Evolutionary conservation across 2,888 invertebrate species (phyloP), one percentile per base, ranked within the genome.

Genomic region (Microctonus brassicae): DNA sequence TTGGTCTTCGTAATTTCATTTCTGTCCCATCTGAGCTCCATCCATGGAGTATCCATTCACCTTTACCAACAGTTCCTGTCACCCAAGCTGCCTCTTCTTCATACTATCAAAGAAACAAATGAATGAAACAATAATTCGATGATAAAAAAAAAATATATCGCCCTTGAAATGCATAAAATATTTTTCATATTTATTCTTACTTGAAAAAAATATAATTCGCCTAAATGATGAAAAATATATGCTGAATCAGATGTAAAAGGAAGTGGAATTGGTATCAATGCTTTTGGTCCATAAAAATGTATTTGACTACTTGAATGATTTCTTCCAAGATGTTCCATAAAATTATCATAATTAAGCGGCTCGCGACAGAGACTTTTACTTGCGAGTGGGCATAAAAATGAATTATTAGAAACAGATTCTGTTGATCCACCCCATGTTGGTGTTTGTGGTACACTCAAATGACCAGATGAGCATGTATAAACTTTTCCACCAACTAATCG

Each of bases 381-480:
- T 6, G 75, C 76, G 26, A 85, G 69, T 0, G 87, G 87, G 73
- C 87, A 87, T 4, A 63, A 47, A 63, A 77, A 76, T 9, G 66
- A 68, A 29, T 73, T 62, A 82, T 52, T 78, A 1, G 78, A 75
- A 13, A 86, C 76, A 7, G 83, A 87, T 42, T 87, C 86, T 9
- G 77, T 82, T 11, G 86, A 87, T 10, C 82, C 84, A 9, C 85
- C 84, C 86, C 86, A 86, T 11, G 79, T 69, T 0, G 85, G 81
- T 4, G 84, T 84, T 7, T 78, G 72, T 0, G 84, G 81, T 4
- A 80, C 77, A 61, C 78, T 84, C 20, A 82, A 71, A 22, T 79
- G 70, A 9, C 76, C 76, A 11, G 71, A 63, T 3, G 70, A 36
- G 9, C 63, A 69, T 1, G 69, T 70, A 62, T 67, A 70, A 66